These are phyloP conservation scores for Pachliopta kotzebuea DNA, from an alignment of 2,888 invertebrate genomes.

Conservation along the genomic window DNA sequence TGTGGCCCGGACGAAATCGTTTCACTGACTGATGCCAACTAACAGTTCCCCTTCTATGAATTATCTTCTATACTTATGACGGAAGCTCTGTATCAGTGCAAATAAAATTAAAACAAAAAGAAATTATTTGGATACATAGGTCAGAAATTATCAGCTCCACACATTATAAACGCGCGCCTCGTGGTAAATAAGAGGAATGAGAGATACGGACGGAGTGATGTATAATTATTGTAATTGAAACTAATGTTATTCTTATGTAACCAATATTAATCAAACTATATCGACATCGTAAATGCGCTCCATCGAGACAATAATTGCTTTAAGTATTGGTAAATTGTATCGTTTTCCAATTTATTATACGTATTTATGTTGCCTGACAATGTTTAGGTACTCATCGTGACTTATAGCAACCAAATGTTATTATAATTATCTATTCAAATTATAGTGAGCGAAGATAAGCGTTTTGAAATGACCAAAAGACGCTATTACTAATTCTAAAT, in stretches of 20 bases:
- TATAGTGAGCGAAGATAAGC: too few relatives aligned
- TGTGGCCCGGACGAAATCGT: conserved; percentile 20
- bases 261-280: conserved; percentile 9
- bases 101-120: conserved; percentile 33
- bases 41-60: conserved; percentile 31
- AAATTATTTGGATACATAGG: conserved; percentile 45
- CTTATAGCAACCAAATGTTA: too few relatives aligned
- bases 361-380: too few relatives aligned
- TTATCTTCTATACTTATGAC: conserved; percentile 32
- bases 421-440: too few relatives aligned
- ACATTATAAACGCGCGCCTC: conserved; percentile 14
- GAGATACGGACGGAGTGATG: conserved; percentile 1
- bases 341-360: neutral
- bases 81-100: conserved; percentile 34
- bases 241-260: conserved; percentile 13
- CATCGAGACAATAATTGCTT: neutral
- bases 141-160: conserved; percentile 45
- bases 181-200: conserved; percentile 22
- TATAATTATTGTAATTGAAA: conserved; percentile 21
- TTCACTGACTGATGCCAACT: conserved; percentile 23
- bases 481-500: too few relatives aligned
- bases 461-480: too few relatives aligned
- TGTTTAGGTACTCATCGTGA: too few relatives aligned
- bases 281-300: neutral
- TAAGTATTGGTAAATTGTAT: neutral